phyloP scores from a whole-genome alignment of 2,888 invertebrate species.

The Cyclophora punctaria region DNA sequence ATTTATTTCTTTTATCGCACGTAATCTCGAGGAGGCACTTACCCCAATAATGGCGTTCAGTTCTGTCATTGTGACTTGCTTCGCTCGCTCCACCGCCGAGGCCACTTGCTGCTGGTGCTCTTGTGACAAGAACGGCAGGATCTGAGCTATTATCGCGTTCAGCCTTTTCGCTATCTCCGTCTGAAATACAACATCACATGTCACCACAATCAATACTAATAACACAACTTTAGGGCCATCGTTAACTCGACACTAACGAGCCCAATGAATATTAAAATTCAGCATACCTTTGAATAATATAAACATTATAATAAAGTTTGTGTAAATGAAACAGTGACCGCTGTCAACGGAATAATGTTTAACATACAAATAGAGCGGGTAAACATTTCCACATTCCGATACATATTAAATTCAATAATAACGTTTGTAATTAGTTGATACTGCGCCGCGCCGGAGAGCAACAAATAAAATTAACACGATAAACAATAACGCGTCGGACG shows the following conservation, averaged over 20 bases:
- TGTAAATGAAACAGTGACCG: constrained; percentile 39
- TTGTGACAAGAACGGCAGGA: constrained; percentile 93
- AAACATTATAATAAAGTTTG: constrained; percentile 47
- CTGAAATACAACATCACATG: constrained; percentile 72
- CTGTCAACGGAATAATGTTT: constrained; percentile 32
- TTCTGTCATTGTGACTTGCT: constrained; percentile 96
- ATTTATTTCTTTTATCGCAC: constrained; percentile 20
- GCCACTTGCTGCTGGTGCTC: constrained; percentile 95
- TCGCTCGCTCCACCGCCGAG: constrained; percentile 93
- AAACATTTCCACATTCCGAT: constrained; percentile 58
- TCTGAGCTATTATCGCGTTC: constrained; percentile 94
- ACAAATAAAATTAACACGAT: constrained; percentile 69
- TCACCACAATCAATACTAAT: constrained; percentile 19
- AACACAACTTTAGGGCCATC: constrained; percentile 24
- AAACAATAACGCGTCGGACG: constrained; percentile 60
- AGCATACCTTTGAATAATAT: constrained; percentile 46
- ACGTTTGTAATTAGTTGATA: constrained; percentile 60
- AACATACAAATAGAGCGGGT: constrained; percentile 46
- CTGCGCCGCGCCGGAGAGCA: constrained; percentile 44
- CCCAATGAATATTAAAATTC: constrained; percentile 35
- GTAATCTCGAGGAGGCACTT: constrained; percentile 53
- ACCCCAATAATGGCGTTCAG: constrained; percentile 95
- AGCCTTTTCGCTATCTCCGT: constrained; percentile 96
- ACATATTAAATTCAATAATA: constrained; percentile 55
- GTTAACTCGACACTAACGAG: constrained; percentile 23